Conservation (phyloP, 2,113 vertebrate genomes). For the Geococcyx californianus region DNA sequence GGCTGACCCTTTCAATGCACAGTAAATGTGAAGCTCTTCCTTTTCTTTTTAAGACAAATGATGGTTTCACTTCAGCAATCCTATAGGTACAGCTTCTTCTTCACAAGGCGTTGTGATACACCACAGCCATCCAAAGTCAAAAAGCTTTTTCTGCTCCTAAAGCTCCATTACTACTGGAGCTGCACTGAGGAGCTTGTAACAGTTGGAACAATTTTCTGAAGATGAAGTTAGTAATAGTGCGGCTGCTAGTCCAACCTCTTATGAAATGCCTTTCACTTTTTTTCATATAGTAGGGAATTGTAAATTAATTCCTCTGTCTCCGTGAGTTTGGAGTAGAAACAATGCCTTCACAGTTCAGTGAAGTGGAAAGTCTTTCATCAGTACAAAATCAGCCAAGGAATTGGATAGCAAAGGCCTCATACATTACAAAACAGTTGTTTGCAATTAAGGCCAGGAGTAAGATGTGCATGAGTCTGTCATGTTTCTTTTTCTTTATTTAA, state of each 20-base stretch:
- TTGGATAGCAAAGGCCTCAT: slow-evolving; percentile 35
- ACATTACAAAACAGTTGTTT: slow-evolving; percentile 57
- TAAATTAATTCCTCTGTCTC: slow-evolving; percentile 48
- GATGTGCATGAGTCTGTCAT: slow-evolving; percentile 19
- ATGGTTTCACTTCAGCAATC: background rate
- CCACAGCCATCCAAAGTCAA: background rate
- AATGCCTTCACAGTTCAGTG: slow-evolving; percentile 53
- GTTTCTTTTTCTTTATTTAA: slow-evolving; percentile 52
- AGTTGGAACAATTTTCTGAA: slow-evolving; percentile 21
- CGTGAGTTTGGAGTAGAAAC: slow-evolving; percentile 1
- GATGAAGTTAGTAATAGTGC: background rate
- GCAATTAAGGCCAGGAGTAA: slow-evolving; percentile 53
- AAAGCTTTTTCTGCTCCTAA: background rate
- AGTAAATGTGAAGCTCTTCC: background rate
- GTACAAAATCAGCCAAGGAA: slow-evolving; percentile 51
- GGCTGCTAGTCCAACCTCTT: background rate
- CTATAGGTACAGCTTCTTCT: background rate
- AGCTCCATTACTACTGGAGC: background rate
- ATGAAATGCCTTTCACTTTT: background rate
- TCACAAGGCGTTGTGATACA: background rate
- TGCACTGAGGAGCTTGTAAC: background rate
- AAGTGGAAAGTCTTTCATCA: slow-evolving; percentile 64
- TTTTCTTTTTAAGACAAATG: background rate
- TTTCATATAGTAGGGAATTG: slow-evolving; percentile 15
- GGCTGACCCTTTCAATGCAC: background rate